A percentile compares a stretch with the other conserved stretches of the same genome.
Conservation (phyloP, 2,113 vertebrate genomes). For the Dicerorhinus sumatrensis region DNA sequence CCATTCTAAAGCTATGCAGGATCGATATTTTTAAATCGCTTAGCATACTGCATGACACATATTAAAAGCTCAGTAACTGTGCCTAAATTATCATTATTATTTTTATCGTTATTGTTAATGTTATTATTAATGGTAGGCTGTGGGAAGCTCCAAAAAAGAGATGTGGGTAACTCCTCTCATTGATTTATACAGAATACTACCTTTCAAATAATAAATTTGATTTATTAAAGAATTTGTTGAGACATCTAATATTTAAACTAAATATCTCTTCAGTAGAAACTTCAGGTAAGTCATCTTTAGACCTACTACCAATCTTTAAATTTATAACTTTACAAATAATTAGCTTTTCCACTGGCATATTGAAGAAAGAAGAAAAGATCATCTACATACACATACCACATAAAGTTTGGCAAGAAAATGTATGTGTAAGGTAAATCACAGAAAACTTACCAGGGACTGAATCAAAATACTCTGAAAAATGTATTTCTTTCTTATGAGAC, state of each 20-base stretch:
- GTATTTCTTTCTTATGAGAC: not conserved
- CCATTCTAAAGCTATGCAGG: not conserved
- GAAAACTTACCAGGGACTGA: not conserved
- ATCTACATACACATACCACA: too few species aligned
- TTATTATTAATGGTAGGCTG: not conserved
- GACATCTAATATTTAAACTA: not conserved
- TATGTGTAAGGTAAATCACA: not conserved
- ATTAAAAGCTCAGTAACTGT: not conserved
- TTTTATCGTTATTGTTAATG: not conserved
- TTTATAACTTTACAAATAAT: not conserved
- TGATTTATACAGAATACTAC: not conserved
- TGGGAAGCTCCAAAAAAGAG: not conserved
- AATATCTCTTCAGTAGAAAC: not conserved
- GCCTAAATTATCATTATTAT: not conserved
- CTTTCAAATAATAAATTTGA: not conserved
- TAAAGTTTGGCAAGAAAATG: not conserved
- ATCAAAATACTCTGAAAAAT: not conserved
- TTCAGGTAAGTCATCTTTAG: not conserved
- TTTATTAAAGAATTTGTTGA: not conserved
- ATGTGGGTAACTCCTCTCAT: rapidly evolving
- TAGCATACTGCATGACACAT: not conserved
- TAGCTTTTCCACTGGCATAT: not conserved
- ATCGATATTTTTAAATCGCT: not conserved
- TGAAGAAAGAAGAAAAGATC: not conserved
- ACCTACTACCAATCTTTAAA: not conserved